A percentile compares a stretch with the other conserved stretches of the same genome.
Evolutionary conservation across 2,888 invertebrate genomes (phyloP).

Genomic region (Stenchaetothrips biformis): DNA sequence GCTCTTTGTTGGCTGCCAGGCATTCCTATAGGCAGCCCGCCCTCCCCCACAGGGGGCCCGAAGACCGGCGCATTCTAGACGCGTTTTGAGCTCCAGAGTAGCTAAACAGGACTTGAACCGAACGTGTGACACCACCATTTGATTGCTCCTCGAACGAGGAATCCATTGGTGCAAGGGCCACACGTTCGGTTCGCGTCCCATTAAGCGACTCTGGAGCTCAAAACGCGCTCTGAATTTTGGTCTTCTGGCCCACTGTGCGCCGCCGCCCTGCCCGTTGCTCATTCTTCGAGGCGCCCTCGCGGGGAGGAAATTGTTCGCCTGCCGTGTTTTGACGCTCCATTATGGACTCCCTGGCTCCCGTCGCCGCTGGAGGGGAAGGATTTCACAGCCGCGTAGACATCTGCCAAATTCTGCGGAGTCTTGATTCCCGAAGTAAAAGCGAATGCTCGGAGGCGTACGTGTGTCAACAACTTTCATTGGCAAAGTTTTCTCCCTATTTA

Average conservation of each 20-base stretch:
- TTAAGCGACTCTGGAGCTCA: no score
- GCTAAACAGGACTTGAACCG: no score
- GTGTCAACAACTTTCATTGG: no score
- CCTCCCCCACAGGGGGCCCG: not conserved
- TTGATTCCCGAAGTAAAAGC: not conserved
- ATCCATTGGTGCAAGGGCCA: no score
- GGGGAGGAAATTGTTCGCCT: not conserved
- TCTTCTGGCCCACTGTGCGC: not conserved
- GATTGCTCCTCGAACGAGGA: no score
- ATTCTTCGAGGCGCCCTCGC: not conserved
- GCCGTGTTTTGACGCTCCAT: not conserved
- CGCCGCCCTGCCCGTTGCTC: not conserved
- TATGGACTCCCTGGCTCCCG: not conserved
- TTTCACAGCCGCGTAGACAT: not conserved
- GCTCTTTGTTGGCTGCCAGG: not conserved
- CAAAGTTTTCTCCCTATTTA: no score
- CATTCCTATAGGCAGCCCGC: not conserved
- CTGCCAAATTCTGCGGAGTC: not conserved
- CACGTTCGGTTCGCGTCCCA: no score
- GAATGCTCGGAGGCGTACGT: no score
- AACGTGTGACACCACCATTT: no score
- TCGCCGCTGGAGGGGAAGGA: not conserved
- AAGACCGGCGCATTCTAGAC: no score
- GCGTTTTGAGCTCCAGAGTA: no score
- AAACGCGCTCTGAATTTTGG: no score